phyloP scores from a whole-genome alignment of 2,888 invertebrate species.

The Parnassius orleans region DNA sequence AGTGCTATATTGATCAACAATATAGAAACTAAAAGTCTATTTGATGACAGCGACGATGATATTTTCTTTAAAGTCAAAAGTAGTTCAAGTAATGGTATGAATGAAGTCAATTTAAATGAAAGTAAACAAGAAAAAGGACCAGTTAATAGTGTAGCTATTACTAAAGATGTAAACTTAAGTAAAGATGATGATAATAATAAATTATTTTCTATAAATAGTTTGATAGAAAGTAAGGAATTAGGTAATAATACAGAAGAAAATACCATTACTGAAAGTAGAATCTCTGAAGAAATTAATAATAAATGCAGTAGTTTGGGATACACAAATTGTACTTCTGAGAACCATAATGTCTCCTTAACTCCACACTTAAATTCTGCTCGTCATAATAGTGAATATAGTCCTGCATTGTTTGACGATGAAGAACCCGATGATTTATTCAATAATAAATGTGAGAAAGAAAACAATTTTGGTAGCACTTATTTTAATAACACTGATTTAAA shows the following conservation, averaged over 20 bases:
- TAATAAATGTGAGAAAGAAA: slow-evolving; percentile 21
- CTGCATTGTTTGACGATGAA: slow-evolving; percentile 56
- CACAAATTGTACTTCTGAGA: slow-evolving; percentile 8
- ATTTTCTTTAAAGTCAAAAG: slow-evolving; percentile 41
- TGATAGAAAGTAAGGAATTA: not conserved
- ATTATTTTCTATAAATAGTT: slow-evolving; percentile 7
- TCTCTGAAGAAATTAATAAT: slow-evolving; percentile 18
- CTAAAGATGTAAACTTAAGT: slow-evolving; percentile 3
- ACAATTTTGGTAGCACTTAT: slow-evolving; percentile 14
- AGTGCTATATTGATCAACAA: not conserved
- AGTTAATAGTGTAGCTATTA: not conserved
- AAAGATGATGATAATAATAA: slow-evolving; percentile 20
- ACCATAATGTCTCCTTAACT: slow-evolving; percentile 3
- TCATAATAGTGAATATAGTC: slow-evolving; percentile 38
- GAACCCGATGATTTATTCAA: slow-evolving; percentile 39
- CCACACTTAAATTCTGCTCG: slow-evolving; percentile 24
- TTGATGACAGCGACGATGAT: slow-evolving; percentile 53
- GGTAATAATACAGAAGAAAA: slow-evolving; percentile 3
- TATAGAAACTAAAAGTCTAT: slow-evolving; percentile 15
- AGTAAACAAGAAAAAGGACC: not conserved
- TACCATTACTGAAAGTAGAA: slow-evolving; percentile 14
- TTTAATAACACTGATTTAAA: slow-evolving; percentile 16
- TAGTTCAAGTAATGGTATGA: slow-evolving; percentile 18
- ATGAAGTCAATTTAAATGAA: slow-evolving; percentile 7
- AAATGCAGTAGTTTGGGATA: slow-evolving; percentile 18